phyloP scores from a whole-genome alignment of 37 sponge, comb jelly and placozoan genomes.

The Oopsacas minuta region DNA sequence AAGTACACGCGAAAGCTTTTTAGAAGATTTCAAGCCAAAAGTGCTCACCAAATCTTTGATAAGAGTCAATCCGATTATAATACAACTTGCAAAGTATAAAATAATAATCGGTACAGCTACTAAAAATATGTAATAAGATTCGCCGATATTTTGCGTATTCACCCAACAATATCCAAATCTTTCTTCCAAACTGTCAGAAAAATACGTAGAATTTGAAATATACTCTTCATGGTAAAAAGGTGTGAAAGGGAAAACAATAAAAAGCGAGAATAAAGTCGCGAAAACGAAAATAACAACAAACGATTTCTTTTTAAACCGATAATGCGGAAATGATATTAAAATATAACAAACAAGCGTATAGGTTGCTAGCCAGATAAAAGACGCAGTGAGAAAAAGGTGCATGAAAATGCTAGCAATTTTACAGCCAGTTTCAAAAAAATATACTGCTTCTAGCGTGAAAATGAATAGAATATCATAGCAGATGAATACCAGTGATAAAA shows the following conservation, averaged over 20 bases:
- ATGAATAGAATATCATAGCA: background rate
- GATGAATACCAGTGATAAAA: background rate
- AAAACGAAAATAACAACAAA: background rate
- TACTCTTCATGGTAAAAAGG: background rate
- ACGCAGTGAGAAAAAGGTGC: background rate
- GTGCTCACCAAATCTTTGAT: background rate
- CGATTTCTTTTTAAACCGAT: background rate
- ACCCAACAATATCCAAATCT: background rate
- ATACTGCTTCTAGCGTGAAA: background rate
- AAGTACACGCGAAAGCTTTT: background rate
- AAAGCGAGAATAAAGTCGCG: background rate
- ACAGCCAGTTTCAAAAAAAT: background rate
- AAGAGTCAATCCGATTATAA: background rate
- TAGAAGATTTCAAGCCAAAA: slow-evolving; percentile 16
- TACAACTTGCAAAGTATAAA: background rate
- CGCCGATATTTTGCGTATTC: background rate
- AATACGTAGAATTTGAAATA: background rate
- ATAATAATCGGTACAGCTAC: background rate
- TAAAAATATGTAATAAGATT: background rate
- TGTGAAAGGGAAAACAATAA: background rate
- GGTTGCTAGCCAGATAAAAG: background rate
- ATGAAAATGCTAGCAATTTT: slow-evolving; percentile 8
- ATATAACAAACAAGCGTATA: slow-evolving; percentile 3
- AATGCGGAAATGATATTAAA: background rate
- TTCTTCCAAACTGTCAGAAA: background rate